Conservation (phyloP, 2,113 vertebrate species). For the Sinocyclocheilus rhinocerous region DNA sequence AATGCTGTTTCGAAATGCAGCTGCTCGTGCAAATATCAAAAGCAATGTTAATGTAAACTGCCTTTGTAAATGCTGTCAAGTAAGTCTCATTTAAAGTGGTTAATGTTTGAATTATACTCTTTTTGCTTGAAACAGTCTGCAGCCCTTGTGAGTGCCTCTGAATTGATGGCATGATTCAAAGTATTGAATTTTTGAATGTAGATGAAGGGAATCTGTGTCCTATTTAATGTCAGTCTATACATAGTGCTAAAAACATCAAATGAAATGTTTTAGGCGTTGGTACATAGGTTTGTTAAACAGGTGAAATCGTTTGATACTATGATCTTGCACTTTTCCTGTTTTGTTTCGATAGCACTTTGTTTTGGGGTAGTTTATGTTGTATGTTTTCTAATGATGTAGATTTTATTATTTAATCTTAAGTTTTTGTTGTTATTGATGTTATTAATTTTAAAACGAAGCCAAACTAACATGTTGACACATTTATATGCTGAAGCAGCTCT, state of each 20-base stretch:
- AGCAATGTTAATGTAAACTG: neutral
- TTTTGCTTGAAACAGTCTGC: slow-evolving; percentile 38
- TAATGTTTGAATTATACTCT: neutral
- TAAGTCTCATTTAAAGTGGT: slow-evolving; percentile 15
- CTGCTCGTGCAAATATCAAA: neutral
- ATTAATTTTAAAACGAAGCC: slow-evolving; percentile 32
- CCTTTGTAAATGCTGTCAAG: slow-evolving; percentile 1
- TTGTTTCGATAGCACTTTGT: neutral
- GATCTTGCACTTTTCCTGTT: slow-evolving; percentile 8
- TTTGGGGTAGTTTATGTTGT: neutral
- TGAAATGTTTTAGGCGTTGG: neutral
- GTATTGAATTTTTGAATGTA: slow-evolving; percentile 28
- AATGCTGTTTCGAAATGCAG: slow-evolving; percentile 5
- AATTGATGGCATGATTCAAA: slow-evolving; percentile 11
- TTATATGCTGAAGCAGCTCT: slow-evolving; percentile 4
- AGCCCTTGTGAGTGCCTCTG: slow-evolving; percentile 27
- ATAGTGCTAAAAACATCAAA: neutral
- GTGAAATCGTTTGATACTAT: slow-evolving; percentile 2
- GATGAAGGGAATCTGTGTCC: slow-evolving; percentile 9
- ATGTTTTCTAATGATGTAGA: slow-evolving; percentile 44
- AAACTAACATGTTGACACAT: slow-evolving; percentile 34
- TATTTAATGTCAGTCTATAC: neutral
- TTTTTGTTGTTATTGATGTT: slow-evolving; percentile 36
- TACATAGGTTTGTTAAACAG: neutral
- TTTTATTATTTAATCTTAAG: slow-evolving; percentile 43